Base-by-base conservation (phyloP, 2,797 vertebrate genomes). In the Meda fulgida region DNA sequence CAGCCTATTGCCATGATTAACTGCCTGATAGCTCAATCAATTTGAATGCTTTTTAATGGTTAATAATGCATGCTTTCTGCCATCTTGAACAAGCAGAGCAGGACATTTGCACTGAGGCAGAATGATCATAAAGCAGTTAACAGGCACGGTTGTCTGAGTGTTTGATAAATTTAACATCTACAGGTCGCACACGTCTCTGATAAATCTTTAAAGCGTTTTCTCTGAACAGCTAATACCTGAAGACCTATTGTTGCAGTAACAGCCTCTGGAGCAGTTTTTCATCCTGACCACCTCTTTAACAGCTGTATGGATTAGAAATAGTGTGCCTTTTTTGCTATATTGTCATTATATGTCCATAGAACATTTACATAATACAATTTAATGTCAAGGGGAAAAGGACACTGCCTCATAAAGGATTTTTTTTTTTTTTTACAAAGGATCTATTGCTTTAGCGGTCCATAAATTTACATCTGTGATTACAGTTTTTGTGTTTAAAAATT, bases 31-130 rank as follows among this genome's bases (percentile, higher is more conserved):
- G 13, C 78, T 53, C 43, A 10, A 69, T 69, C 43, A 19, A 5
- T 80, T 80, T 26, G 7, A 53, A 51, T 38, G 29, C 31, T 69
- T 19, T 66, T 36, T 36, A 80, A 53, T 51, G 78, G 29, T 67
- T 80, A 67, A 78, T 46, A 14, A 31, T 46, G 38, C 31, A 51
- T 31, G 8, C 13, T 67, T 21, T 53, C 46, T 36, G 21, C 21
- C 4, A 4, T 67, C 34, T 69, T 3, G 0, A 63, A 26, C 10
- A 8, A 31, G 31, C 31, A 19, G 31, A 19, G 36, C 31, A 69
- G 46, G 46, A 10, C 16, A 38, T 76, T 36, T 55, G 11, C 31
- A 55, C 19, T 55, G 11, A 76, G 11, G 51, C 14, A 38, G 48
- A 31, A 53, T 63, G 36, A 78, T 78, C 31, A 18, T 21, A 67